Conservation (phyloP, 1,140 invertebrate species). For the Cydia fagiglandana region DNA sequence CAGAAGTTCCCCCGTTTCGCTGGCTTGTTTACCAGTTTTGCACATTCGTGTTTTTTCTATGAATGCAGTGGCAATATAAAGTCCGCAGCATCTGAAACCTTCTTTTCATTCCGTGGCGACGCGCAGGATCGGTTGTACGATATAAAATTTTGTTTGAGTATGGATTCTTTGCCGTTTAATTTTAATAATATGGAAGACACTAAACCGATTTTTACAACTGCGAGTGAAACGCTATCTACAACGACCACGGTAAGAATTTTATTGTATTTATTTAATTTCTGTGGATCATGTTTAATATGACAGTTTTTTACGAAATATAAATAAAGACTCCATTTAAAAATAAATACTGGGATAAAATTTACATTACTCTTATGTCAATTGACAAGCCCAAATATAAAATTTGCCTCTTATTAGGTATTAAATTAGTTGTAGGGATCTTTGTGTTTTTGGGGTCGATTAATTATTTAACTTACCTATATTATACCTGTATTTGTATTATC, state of each 20-base stretch:
- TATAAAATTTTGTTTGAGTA: conserved; percentile 13
- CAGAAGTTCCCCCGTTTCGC: background rate
- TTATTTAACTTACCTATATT: no score
- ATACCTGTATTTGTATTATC: no score
- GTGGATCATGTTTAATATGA: no score
- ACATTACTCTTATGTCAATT: no score
- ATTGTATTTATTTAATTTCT: background rate
- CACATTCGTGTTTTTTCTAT: background rate
- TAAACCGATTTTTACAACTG: conserved; percentile 54
- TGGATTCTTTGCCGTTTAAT: conserved; percentile 52
- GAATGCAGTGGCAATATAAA: conserved; percentile 8
- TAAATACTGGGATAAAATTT: no score
- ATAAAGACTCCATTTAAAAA: no score
- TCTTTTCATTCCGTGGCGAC: conserved; percentile 23
- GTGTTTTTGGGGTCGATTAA: no score
- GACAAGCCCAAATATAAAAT: no score
- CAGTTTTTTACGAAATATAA: no score
- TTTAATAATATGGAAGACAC: conserved; percentile 51
- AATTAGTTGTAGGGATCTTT: no score
- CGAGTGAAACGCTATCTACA: conserved; percentile 50
- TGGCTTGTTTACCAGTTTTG: conserved; percentile 2
- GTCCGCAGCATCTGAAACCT: background rate
- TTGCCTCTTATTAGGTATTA: no score
- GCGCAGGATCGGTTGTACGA: conserved; percentile 15
- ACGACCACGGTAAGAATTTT: conserved; percentile 55